Base-by-base conservation (phyloP, 2,113 vertebrate genomes). In the Alligator mississippiensis region DNA sequence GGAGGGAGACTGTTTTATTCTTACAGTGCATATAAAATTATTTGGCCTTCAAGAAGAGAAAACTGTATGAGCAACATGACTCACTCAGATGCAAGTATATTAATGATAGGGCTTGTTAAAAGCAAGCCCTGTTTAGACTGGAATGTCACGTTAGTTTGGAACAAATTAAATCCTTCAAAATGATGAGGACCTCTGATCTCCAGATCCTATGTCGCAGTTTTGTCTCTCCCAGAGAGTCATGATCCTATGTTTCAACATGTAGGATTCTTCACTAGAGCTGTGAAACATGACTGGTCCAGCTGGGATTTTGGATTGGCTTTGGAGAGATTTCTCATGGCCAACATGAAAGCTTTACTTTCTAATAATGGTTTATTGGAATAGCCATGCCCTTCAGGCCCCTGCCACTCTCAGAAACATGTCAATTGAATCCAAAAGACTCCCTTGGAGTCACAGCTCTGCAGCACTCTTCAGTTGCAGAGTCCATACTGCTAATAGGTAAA, bases 21-120 rank as follows among this genome's bases (percentile, higher is more conserved):
- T 87, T 96, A 90, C 15, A 87, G 63, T 90, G 66, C 55, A 82
- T 62, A 78, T 80, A 92, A 94, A 87, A 95, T 88, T 94, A 96
- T 93, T 94, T 87, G 54, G n/a, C 62, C 84, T 85, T 82, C 85
- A 95, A 92, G 27, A 96, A 58, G 60, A 80, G 86, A 91, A 90
- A 82, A 87, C n/a, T 58, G 54, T n/a, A 84, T 34, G 68, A 96
- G 68, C 54, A 66, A 12, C 54, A 60, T 85, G 80, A 94, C 72
- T 92, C 78, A 94, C 72, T 92, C 78, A 58, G 76, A 90, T 78
- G 59, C 88, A 84, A 85, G 60, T 80, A 55, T 85, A 82, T 54
- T 55, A 92, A 84, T 89, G 92, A 77, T 30, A 22, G 66, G 70
- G 79, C 62, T 86, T 87, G 57, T 30, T 79, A 89, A 82, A 91